Base-by-base conservation (phyloP, 2,797 vertebrate genomes). In the Alosa sapidissima region DNA sequence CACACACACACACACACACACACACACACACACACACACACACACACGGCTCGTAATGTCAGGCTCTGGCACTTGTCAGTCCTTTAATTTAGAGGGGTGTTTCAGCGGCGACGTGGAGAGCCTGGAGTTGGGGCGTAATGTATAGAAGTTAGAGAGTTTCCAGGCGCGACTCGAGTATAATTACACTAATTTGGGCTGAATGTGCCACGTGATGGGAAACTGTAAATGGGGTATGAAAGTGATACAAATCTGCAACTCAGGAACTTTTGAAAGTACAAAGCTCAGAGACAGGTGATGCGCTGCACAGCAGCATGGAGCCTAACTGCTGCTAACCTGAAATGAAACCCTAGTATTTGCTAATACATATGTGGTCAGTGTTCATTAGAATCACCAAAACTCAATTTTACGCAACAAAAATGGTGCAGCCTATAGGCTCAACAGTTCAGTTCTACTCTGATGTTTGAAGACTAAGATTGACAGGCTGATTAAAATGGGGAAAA, bases 21-120 rank as follows among this genome's bases (percentile, higher is more conserved):
- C 55, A 58, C 55, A 58, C 55, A 58, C 55, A 58, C 55, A 58
- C 55, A n/a, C n/a, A n/a, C n/a, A n/a, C n/a, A 58, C 55, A 58
- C 82, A 60, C 87, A 91, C 86, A 83, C 65, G 65, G 90, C 85
- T 93, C 85, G 87, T 95, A 95, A 96, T 95, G 91, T 92, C 90
- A 93, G 94, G 93, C 92, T 94, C 89, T 93, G 93, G 90, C 92
- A 92, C 91, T 87, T 93, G 91, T 94, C 91, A 91, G 92, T 94
- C 93, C 94, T 96, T 94, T 95, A 94, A 96, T 95, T 95, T 92
- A 91, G 87, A 89, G 93, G 94, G 94, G 94, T 94, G 94, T 95
- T 95, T 92, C 92, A 86, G 87, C 92, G 87, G 90, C 90, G 93
- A 93, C 93, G 91, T 85, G 88, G 93, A 95, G 91, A 88, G 88